These are phyloP conservation scores for Pygmarrhopalites habei DNA, from an alignment of 1,140 invertebrate genomes.

Conservation along the genomic window DNA sequence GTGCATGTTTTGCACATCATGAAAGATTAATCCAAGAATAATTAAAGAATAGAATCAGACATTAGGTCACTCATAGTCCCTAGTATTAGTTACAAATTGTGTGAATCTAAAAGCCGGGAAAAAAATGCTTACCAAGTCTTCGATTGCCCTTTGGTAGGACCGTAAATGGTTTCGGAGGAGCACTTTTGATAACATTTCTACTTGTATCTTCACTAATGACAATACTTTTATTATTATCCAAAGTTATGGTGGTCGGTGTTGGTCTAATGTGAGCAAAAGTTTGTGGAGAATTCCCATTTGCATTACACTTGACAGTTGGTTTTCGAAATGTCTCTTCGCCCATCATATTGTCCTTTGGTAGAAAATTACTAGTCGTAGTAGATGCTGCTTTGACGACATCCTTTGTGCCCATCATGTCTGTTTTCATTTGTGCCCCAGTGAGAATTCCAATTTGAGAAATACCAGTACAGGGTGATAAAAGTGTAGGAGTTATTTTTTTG, in stretches of 20 bases:
- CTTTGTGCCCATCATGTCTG: background rate
- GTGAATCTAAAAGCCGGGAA: too few species aligned
- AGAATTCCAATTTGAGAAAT: too few species aligned
- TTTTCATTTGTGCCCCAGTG: background rate
- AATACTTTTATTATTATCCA: background rate
- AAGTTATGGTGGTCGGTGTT: background rate
- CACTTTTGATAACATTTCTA: background rate
- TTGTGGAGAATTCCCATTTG: background rate
- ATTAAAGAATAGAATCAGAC: too few species aligned
- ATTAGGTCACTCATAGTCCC: too few species aligned
- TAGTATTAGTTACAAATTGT: too few species aligned
- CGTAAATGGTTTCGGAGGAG: constrained; percentile 27
- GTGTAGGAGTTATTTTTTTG: constrained; percentile 10
- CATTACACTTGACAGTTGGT: background rate
- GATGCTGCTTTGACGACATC: too few species aligned
- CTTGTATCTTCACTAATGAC: background rate
- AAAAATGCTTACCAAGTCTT: too few species aligned
- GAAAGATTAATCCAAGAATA: too few species aligned
- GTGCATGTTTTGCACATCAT: too few species aligned
- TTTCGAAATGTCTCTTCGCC: constrained; percentile 2
- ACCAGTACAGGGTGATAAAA: constrained; percentile 5
- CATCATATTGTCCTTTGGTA: too few species aligned
- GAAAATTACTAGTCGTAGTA: too few species aligned
- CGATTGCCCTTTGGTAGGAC: constrained; percentile 37
- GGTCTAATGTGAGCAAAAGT: background rate